Base-by-base conservation (phyloP, 2,888 invertebrate genomes). In the Campoletis raptor region DNA sequence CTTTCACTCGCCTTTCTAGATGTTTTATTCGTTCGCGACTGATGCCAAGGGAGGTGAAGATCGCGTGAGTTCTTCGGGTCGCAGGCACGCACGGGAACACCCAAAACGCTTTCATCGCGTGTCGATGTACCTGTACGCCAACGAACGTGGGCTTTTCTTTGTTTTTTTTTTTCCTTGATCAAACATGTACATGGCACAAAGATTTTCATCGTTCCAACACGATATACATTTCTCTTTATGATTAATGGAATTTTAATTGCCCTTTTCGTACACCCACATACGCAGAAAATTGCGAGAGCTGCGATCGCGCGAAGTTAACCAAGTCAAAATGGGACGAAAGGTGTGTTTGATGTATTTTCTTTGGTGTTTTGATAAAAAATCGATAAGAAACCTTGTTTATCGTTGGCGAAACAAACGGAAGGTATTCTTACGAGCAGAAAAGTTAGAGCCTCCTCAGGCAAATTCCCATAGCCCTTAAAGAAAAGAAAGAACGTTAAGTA, bases 181-280 rank as follows among this genome's bases (percentile, higher is more conserved):
- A 24, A 30, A 37, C 37, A 36, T 21, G 21, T 42, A 61, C 42
- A 8, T 24, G 40, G 69, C 70, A 37, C 57, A 37, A 80, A 83
- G 64, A 81, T 85, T 74, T 79, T 72, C 82, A 82, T 79, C 67
- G 78, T 82, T 12, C 12, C 45, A 21, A n/a, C 42, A 24, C n/a
- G 18, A 61, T 15, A 12, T 42, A 48, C 18, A 48, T n/a, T 30
- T 48, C n/a, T 52, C n/a, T 70, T 42, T 69, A 36, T 81, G 84
- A 82, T 82, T 84, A 86, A 86, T 84, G 86, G 79, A 81, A 81
- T 82, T 79, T 86, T 84, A 86, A 86, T 86, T 76, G 69, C 42
- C 30, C 52, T 37, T 57, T 18, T 45, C n/a, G 64, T 45, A 30
- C 30, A 52, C 72, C 5, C 30, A 48, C n/a, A 30, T 10, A 36